Base-by-base conservation (phyloP, 2,797 vertebrate species). In the Cirrhinus mrigala region DNA sequence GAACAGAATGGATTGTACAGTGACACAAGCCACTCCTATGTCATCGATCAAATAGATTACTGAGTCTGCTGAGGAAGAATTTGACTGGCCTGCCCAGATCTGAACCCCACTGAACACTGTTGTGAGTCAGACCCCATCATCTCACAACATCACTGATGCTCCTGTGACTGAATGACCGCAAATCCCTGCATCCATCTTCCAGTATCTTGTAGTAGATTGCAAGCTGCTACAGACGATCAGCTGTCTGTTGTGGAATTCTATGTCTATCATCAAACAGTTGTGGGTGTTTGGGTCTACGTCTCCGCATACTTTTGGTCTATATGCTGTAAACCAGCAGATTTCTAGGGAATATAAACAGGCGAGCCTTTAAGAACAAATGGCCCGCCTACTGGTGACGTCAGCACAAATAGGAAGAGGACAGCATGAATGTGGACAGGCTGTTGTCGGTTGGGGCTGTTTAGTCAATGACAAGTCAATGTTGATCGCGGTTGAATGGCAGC, bases 401-500 rank as follows among this genome's bases (percentile, higher is more conserved):
- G 4, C 8, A 10, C 9, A 40, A 71, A 73, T 22, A 79, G 89
- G 88, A 87, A 84, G 54, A 27, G 24, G 50, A 33, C 52, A 27
- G 4, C 16, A 22, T 58, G 15, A 9, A 40, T 6, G 22, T 1
- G 15, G 29, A 40, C 33, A 18, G 37, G 10, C 24, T 46, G 60
- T 37, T 24, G 1, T 48, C 16, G n/a, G 66, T 58, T 54, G 15
- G 52, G 44, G 0, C 20, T 14, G 10, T 62, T 66, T 44, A 56
- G 52, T 81, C 66, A 20, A 60, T 82, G 82, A 48, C 70, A 68
- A 29, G 2, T 73, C 64, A 18, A 3, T 37, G 14, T 52, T 37
- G 44, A 78, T 77, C 24, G 81, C 6, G 70, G 3, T n/a, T 90
- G 90, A 88, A 96, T 96, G 95, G 95, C 93, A 76, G 85, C 88